Conservation (phyloP, 2,888 invertebrate genomes). For the Lagria hirta region DNA sequence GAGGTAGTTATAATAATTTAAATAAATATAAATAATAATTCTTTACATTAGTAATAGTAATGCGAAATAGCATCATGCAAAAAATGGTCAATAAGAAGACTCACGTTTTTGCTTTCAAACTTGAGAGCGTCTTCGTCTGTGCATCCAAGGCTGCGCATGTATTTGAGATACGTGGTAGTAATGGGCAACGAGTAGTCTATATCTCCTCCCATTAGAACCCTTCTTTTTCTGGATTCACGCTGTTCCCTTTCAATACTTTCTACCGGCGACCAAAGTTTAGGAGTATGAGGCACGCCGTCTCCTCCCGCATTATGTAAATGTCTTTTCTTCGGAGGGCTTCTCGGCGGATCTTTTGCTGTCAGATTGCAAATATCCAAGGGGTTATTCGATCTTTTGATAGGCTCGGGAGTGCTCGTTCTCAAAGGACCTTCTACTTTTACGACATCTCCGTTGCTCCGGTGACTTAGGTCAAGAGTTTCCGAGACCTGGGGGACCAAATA, state of each 20-base stretch:
- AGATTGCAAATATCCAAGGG: conserved; percentile 66
- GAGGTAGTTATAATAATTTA: conserved; percentile 1
- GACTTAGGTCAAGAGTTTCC: conserved; percentile 24
- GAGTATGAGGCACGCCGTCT: conserved; percentile 53
- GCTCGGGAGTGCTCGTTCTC: conserved; percentile 38
- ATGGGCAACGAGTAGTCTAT: conserved; percentile 86
- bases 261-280: conserved; percentile 66
- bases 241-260: conserved; percentile 47
- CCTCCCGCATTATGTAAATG: conserved; percentile 52
- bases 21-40: conserved; percentile 4
- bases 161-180: conserved; percentile 85
- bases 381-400: conserved; percentile 57
- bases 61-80: conserved; percentile 50
- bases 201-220: conserved; percentile 53
- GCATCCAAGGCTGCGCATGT: conserved; percentile 73
- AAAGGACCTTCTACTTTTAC: conserved; percentile 38
- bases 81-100: conserved; percentile 52
- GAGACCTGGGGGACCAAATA: conserved; percentile 30
- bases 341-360: conserved; percentile 63
- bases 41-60: conserved; percentile 45
- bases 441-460: conserved; percentile 17
- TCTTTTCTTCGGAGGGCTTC: conserved; percentile 55
- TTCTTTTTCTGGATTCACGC: conserved; percentile 48
- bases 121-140: conserved; percentile 63
- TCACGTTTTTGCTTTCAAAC: conserved; percentile 62